A percentile compares a stretch with the other conserved stretches of the same genome.
phyloP scores from a whole-genome alignment of 2,888 invertebrate species.

The Kryphioiulus occultus region DNA sequence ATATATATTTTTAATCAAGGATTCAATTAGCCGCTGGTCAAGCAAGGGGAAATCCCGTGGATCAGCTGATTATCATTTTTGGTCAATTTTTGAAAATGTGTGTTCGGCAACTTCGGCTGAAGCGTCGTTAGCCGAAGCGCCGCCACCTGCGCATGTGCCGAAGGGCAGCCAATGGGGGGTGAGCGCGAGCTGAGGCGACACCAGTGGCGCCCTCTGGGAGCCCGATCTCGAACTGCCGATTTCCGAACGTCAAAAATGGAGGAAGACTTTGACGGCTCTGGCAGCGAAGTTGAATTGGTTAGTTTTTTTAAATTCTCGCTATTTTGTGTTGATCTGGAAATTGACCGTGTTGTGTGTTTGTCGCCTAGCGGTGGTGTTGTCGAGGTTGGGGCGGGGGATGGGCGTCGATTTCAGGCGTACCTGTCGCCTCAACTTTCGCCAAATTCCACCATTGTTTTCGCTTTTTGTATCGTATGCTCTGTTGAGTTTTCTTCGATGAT shows the following conservation, averaged over 20 bases:
- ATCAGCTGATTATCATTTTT: too few species aligned
- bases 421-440: neutral
- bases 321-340: neutral
- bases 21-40: too few species aligned
- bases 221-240: neutral
- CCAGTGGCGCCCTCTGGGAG: neutral
- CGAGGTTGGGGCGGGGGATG: neutral
- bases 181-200: neutral
- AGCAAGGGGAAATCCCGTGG: too few species aligned
- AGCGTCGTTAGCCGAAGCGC: neutral
- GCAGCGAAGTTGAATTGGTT: slow-evolving; percentile 51
- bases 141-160: neutral
- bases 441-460: slow-evolving; percentile 36
- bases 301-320: neutral
- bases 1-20: too few species aligned
- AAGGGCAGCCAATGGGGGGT: slow-evolving; percentile 1
- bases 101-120: neutral
- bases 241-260: slow-evolving; percentile 47
- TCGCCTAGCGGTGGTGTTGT: neutral
- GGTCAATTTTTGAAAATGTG: neutral
- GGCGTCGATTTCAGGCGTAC: neutral
- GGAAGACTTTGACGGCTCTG: slow-evolving; percentile 51
- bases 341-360: neutral
- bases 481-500: neutral
- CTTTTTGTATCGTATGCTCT: neutral